Base-by-base conservation (phyloP, 1,140 invertebrate species). In the Caenorhabditis tropicalis region DNA sequence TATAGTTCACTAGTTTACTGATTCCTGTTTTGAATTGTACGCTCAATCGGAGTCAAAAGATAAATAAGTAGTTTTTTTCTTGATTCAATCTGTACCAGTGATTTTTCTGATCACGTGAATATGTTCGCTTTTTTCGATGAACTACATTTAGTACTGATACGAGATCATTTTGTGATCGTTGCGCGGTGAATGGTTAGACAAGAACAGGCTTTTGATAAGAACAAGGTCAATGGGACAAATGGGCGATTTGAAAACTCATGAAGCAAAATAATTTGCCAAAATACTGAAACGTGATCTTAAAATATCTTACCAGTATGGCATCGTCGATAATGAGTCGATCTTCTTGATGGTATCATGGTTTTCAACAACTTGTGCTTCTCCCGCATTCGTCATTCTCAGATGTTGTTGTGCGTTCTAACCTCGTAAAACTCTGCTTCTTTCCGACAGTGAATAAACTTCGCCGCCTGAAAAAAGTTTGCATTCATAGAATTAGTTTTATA, bases 141-240 rank as follows among this genome's bases (percentile, higher is more conserved):
- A 10, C 53, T 9, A 43, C 36, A 74, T 31, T 39, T 46, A n/a
- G 29, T 36, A 74, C 36, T 74, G 65, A 74, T 74, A 36, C 19
- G 58, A 74, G 65, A 74, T 74, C 65, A 74, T 19, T 43, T 43
- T 74, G 19, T 74, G 65, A 74, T 74, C 65, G 36, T 19, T 43
- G 36, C 24, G 36, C 12, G n/a, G 29, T 4, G 12, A 74, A 43
- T 43, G 36, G 36, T 70, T 39, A 70, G 60, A 36, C 60, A 36
- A 5, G 31, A 19, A 12, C 3, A 60, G 19, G 27, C 33, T 16
- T 70, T 19, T 70, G 60, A 70, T 70, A 70, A 70, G 60, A 70
- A 36, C 6, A 19, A 46, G 65, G 33, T 74, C n/a, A 74, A 24
- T 46, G 43, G 33, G 36, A 33, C 6, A 7, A 2, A 21, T 19